Percentiles rank a stretch among this genome's conserved stretches.
These are phyloP conservation scores for Halcyon smyrnensis DNA, from an alignment of 2,797 vertebrate species.

Conservation along the genomic window DNA sequence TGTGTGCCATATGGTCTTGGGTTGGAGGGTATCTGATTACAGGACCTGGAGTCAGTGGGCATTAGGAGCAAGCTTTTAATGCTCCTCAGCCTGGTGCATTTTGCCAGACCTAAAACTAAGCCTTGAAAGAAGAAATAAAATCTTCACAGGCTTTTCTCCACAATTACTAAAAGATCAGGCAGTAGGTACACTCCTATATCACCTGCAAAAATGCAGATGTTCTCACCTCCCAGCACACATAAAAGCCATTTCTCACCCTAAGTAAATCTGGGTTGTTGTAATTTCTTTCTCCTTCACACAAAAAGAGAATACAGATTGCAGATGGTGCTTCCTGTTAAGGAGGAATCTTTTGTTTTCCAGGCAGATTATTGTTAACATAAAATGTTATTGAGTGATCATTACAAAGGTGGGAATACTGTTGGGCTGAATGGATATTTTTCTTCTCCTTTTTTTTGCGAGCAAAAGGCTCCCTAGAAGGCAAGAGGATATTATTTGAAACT, in stretches of 20 bases:
- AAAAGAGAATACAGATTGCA: neutral
- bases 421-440: neutral
- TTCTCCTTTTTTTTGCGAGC: neutral
- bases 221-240: neutral
- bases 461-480: neutral
- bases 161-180: neutral
- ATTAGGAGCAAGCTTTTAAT: neutral
- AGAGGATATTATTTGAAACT: neutral
- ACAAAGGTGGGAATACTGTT: neutral
- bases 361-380: neutral
- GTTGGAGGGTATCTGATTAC: neutral
- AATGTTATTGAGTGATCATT: neutral
- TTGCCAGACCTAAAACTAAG: neutral
- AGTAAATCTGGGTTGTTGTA: constrained; percentile 2
- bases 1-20: neutral
- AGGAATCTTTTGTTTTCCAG: constrained; percentile 18
- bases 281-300: neutral
- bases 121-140: constrained; percentile 20
- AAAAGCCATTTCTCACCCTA: constrained; percentile 2
- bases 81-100: neutral
- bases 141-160: neutral
- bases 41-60: neutral
- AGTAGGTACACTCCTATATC: neutral
- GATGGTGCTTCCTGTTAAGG: neutral
- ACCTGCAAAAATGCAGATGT: constrained; percentile 39